A percentile compares a stretch with the other conserved stretches of the same genome.
These are phyloP conservation scores for Rhinatrema bivittatum DNA, from an alignment of 2,797 vertebrate species.

Conservation along the genomic window DNA sequence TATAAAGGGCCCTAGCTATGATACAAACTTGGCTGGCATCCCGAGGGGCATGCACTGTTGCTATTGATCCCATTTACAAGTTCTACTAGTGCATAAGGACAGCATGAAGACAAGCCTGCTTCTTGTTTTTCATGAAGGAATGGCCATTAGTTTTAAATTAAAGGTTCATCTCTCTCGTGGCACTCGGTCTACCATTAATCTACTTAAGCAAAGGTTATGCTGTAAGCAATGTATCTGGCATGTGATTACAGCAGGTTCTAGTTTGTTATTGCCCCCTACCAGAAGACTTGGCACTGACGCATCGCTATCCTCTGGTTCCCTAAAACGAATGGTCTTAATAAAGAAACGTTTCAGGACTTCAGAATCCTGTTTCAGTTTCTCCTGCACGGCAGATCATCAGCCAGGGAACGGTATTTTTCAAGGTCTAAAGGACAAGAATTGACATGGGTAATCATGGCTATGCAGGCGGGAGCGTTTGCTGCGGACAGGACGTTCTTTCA, in stretches of 20 bases:
- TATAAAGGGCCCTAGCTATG: constrained; percentile 17
- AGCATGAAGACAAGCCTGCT: background rate
- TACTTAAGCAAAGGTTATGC: background rate
- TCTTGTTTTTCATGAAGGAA: background rate
- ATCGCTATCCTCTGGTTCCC: constrained; percentile 13
- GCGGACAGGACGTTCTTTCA: constrained; percentile 1
- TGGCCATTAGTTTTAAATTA: constrained; percentile 12
- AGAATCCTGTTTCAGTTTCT: background rate
- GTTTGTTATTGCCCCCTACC: constrained; percentile 13
- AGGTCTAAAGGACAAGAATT: constrained; percentile 9
- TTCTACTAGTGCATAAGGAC: constrained; percentile 10
- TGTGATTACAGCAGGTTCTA: constrained; percentile 17
- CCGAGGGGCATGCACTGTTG: constrained; percentile 12
- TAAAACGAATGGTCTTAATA: constrained; percentile 29
- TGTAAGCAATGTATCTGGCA: constrained; percentile 12
- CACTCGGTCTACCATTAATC: constrained; percentile 20
- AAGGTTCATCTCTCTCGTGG: constrained; percentile 11
- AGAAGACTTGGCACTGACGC: constrained; percentile 7
- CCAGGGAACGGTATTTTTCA: constrained; percentile 8
- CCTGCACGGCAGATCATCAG: background rate
- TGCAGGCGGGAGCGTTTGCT: constrained; percentile 9
- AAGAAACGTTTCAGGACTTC: constrained; percentile 30
- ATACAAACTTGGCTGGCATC: constrained; percentile 32
- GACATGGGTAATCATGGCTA: constrained; percentile 13
- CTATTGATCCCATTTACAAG: constrained; percentile 6